phyloP scores from a whole-genome alignment of 2,113 vertebrate genomes.

The Callipepla squamata region DNA sequence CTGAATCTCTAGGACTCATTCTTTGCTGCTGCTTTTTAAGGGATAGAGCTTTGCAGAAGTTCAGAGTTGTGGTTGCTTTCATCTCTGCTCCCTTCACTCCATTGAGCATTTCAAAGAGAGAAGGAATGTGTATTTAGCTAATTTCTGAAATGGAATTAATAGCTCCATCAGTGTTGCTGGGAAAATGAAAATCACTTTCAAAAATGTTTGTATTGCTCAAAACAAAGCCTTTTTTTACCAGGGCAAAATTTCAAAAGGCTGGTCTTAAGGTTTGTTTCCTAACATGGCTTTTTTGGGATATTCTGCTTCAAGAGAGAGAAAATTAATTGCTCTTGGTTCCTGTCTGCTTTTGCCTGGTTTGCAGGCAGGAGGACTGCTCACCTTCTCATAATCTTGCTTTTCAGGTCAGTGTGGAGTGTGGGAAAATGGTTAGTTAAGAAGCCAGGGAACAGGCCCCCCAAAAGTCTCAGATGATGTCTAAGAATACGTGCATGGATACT shows the following conservation, averaged over 20 bases:
- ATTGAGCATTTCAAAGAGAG: neutral
- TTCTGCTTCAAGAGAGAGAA: neutral
- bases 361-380: neutral
- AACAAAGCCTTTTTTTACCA: neutral
- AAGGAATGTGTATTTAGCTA: neutral
- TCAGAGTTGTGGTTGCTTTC: neutral
- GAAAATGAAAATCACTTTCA: neutral
- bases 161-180: neutral
- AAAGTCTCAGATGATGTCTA: neutral
- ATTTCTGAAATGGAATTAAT: neutral
- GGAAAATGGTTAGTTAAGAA: neutral
- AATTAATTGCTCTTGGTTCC: neutral
- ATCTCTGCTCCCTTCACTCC: neutral
- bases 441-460: neutral
- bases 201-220: neutral
- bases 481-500: neutral
- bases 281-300: neutral
- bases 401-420: neutral
- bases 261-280: conserved; percentile 2
- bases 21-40: neutral
- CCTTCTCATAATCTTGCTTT: neutral
- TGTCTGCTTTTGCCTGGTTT: neutral
- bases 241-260: neutral
- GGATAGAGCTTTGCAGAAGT: neutral
- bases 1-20: neutral